Base-by-base conservation (phyloP, 2,888 invertebrate genomes). In the Bembecia ichneumoniformis region DNA sequence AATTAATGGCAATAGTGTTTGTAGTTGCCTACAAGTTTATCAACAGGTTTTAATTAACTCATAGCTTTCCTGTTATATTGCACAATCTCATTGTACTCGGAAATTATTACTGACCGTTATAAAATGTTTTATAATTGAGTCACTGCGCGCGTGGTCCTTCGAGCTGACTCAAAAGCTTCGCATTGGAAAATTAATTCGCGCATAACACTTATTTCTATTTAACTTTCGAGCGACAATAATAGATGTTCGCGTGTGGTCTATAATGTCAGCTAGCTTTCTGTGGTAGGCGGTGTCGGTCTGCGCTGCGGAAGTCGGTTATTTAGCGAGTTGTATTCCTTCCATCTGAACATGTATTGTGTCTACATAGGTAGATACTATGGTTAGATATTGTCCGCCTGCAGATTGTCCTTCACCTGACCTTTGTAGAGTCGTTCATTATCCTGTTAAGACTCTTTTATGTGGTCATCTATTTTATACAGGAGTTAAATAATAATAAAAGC, bases 281-380 rank as follows among this genome's bases (percentile, higher is more conserved):
- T 46, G 58, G 57, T 53, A 49, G 49, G 57, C 61, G 58, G 56
- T 52, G 55, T 48, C 51, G 52, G 50, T 47, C 35, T 35, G 13
- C 55, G 63, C 62, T 61, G 66, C 77, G 79, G 82, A 79, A 71
- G 76, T 74, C 63, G 65, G 66, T 69, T 72, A 69, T 81, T 80
- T 73, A 73, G 72, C 72, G 63, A 66, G 64, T 64, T 59, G 59
- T 28, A 28, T 28, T 28, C 58, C 52, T 49, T 54, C 14, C 40
- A 40, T 40, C 5, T 11, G 5, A 44, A 15, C 44, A 44, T 15
- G 44, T 44, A 11, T 13, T 11, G 1, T 43, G n/a, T 43, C 7
- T 43, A 14, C 13, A 13, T 43, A 35, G 7, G 47, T 28, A 16
- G 34, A 28, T 28, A 28, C 28, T 28, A 9, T 28, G 28, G 28